Evolutionary conservation across 2,888 invertebrate genomes (phyloP), one percentile per base, ranked within the genome.

Genomic region (Pyrochroa serraticornis): DNA sequence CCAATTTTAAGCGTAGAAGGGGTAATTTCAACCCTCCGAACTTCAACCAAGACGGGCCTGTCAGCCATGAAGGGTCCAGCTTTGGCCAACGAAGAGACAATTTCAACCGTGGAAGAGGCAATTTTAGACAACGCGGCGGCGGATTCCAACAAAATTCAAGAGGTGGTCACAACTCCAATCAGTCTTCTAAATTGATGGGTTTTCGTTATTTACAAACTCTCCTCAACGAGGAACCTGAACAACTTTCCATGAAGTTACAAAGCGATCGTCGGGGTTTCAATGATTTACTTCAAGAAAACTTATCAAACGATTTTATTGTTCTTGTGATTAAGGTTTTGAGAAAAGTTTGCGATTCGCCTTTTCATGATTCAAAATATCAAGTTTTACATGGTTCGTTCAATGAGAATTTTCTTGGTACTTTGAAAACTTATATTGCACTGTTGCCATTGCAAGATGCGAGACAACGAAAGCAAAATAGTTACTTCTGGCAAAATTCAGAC

Each of bases 281-380:
- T 78, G 78, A 79, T 43, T 75, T 82, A 7, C 69, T 83, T 10
- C 77, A 81, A 31, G 71, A 71, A 6, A 77, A 81, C 50, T 64
- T 83, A 6, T 81, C 80, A 70, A 79, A 79, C 31, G 83, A 84
- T 66, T 80, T 78, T 63, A 77, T 83, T 58, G 80, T 83, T 48
- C 69, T 84, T 53, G 79, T 84, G 12, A 75, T 82, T 1, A 80
- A 75, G 74, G 75, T 83, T 65, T 63, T 83, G 46, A 74, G 77
- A 3, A 79, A 77, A 49, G 67, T 83, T 9, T 82, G 81, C 78
- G 41, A 71, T 69, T 65, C 65, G 9, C 38, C 58, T n/a, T 71
- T 72, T 38, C 34, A 37, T 36, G 55, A 58, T n/a, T 59, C 60
- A 7, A 69, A 67, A 58, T 58, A 53, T 31, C 46, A 55, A 33